Base-by-base conservation (phyloP, 2,888 invertebrate genomes). In the Polymixis flavicincta region DNA sequence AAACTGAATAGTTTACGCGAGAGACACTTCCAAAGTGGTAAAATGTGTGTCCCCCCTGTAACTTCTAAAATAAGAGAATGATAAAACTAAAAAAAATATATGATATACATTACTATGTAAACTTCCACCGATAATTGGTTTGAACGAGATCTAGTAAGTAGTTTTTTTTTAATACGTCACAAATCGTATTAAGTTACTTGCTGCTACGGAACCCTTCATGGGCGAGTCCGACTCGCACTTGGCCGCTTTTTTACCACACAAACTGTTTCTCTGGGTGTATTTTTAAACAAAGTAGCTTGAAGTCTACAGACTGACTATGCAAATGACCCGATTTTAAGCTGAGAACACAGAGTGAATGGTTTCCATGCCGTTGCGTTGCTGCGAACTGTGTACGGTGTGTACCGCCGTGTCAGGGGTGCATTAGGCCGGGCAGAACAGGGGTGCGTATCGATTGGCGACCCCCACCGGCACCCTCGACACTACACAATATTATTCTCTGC, bases 371-470 rank as follows among this genome's bases (percentile, higher is more conserved):
- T 85, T 82, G 81, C 85, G 82, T 85, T 82, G 76, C 69, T 80
- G 78, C 72, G 73, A 72, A 79, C 85, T 75, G 74, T 84, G 70
- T 59, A 67, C 48, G 32, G 25, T 66, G 50, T 42, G 80, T 87
- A 84, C 87, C 85, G 85, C 76, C 74, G 80, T 87, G 89, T 86
- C 88, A 89, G 93, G 95, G 95, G 95, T 95, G 94, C 94, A 94
- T 93, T 94, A 93, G 94, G 93, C 92, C 91, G 88, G 82, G 85
- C 85, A 82, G 85, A 84, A 89, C 88, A 93, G 94, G 96, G 95
- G 95, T 93, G 95, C 90, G 92, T 95, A 96, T 96, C 95, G 96
- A 96, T 96, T 95, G 93, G 91, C 88, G 77, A 89, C 91, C 90
- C 79, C 93, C 83, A 79, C 90, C 85, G 88, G 84, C 90, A 84